Base-by-base conservation (phyloP, 2,888 invertebrate genomes). In the Eupelmus urozonus region DNA sequence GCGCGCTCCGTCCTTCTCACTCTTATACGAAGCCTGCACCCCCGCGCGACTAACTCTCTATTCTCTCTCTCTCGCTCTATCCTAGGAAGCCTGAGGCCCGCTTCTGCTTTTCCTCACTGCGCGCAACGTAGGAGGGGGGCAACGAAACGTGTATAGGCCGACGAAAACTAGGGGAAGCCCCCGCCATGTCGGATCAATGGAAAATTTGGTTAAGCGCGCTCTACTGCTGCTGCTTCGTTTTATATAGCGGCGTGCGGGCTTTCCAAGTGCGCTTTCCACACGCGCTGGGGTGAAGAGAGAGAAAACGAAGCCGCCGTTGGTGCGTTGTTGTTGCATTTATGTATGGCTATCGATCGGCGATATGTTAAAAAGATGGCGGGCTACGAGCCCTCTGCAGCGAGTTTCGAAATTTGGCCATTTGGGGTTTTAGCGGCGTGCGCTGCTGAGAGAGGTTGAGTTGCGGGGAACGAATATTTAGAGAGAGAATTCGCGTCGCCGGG, bases 21-120 rank as follows among this genome's bases (percentile, higher is more conserved):
- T n/a, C n/a, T n/a, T n/a, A 42, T 25, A 27, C 20, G 2, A 82
- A 85, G 84, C 85, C 84, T 85, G 82, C 86, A 86, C 85, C 85
- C 86, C 84, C 85, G 84, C 85, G 34, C 85, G 85, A 86, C 34
- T 34, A 34, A 34, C 34, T 9, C 86, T 85, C 84, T 83, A 84
- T 85, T 85, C 85, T 86, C 84, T 82, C n/a, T n/a, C n/a, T n/a
- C n/a, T n/a, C n/a, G n/a, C n/a, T n/a, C n/a, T n/a, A n/a, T n/a
- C 34, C 34, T 34, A 34, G 34, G 9, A n/a, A 34, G 34, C n/a
- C n/a, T n/a, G n/a, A n/a, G n/a, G n/a, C n/a, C n/a, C n/a, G n/a
- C n/a, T n/a, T 34, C 34, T 34, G 34, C 9, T 34, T 34, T 34
- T n/a, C n/a, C 5, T 34, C 9, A 34, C 34, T 34, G 9, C 34